phyloP scores from a whole-genome alignment of 2,888 invertebrate species.

The Caenorhabditis virilis region DNA sequence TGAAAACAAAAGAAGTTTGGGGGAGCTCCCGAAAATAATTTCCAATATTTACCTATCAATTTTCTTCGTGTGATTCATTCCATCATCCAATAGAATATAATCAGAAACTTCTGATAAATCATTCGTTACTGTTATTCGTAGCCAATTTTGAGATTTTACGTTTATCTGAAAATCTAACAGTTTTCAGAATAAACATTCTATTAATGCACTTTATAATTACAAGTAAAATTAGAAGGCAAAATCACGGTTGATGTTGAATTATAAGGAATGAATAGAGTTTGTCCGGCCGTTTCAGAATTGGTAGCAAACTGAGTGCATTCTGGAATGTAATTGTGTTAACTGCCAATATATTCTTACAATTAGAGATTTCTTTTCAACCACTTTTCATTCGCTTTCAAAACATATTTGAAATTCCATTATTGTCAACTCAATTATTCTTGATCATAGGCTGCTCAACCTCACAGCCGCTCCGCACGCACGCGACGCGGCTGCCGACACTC shows the following conservation, averaged over 20 bases:
- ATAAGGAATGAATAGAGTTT: conserved; percentile 9
- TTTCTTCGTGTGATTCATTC: not conserved
- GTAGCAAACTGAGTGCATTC: conserved; percentile 6
- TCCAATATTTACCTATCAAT: not conserved
- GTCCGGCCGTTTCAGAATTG: conserved; percentile 5
- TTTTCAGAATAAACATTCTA: conserved; percentile 1
- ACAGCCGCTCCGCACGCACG: too few relatives aligned
- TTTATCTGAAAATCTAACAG: not conserved
- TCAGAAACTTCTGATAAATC: not conserved
- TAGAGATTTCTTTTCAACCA: too few relatives aligned
- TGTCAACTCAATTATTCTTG: too few relatives aligned
- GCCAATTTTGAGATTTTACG: not conserved
- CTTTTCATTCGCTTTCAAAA: too few relatives aligned
- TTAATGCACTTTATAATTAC: conserved; percentile 13
- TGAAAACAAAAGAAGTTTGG: not conserved
- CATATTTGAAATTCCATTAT: too few relatives aligned
- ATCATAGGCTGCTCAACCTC: too few relatives aligned
- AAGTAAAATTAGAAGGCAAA: conserved; percentile 16
- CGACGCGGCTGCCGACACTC: too few relatives aligned
- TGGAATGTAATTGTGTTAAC: too few relatives aligned
- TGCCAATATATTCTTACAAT: not conserved
- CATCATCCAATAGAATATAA: conserved; percentile 2
- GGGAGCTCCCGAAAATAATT: not conserved
- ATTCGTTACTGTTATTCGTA: not conserved
- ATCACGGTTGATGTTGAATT: conserved; percentile 3